Conservation (phyloP, 2,797 vertebrate species). For the Galagoides demidoff region DNA sequence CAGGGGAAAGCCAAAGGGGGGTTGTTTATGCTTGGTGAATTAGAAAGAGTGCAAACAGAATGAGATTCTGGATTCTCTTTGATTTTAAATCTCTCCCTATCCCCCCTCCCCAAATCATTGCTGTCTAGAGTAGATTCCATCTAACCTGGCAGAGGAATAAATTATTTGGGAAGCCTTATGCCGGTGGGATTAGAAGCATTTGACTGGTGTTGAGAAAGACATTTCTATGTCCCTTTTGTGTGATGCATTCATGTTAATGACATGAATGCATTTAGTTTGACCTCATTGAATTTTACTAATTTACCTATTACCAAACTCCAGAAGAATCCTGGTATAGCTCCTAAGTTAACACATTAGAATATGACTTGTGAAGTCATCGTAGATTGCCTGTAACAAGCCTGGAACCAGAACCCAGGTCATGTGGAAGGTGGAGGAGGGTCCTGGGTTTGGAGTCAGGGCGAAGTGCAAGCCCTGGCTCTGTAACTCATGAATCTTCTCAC, state of each 20-base stretch:
- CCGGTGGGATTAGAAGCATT: background rate
- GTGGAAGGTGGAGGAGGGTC: background rate
- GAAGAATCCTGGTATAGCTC: background rate
- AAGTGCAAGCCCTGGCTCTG: background rate
- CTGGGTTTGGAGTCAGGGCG: background rate
- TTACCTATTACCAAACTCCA: background rate
- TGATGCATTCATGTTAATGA: background rate
- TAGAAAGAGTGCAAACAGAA: conserved; percentile 13
- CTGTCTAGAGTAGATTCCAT: background rate
- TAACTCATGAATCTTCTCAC: background rate
- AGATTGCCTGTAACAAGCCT: background rate
- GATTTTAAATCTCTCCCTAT: background rate
- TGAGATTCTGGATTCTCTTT: conserved; percentile 4
- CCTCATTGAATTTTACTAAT: background rate
- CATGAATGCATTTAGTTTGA: background rate
- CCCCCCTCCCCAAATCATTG: background rate
- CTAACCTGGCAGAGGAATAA: background rate
- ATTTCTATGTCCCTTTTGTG: background rate
- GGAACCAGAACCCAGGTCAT: background rate
- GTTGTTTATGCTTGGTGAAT: background rate
- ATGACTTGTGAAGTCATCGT: background rate
- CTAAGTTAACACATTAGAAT: background rate
- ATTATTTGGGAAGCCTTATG: background rate
- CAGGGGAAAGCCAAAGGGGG: background rate
- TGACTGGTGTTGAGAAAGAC: background rate